These are phyloP conservation scores for Ichneumoninae sp. DNA, from an alignment of 2,888 invertebrate genomes.

Conservation along the genomic window DNA sequence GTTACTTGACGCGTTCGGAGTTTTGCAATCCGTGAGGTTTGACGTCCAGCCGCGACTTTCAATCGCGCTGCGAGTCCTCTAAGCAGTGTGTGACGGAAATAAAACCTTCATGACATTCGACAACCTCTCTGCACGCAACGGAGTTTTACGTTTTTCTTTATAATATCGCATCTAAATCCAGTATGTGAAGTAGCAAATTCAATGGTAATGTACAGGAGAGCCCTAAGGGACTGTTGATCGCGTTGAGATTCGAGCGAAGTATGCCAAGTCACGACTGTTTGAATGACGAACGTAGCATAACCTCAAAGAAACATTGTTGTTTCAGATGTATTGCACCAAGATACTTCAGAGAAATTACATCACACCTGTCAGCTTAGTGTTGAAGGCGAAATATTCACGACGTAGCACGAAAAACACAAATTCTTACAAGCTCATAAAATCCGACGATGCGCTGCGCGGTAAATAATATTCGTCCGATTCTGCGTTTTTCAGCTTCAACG, in stretches of 20 bases:
- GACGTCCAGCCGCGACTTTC: conserved; percentile 1
- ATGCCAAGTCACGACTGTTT: background rate
- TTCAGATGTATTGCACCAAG: conserved; percentile 81
- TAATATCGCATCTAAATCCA: conserved; percentile 58
- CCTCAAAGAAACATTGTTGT: conserved; percentile 53
- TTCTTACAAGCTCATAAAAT: conserved; percentile 77
- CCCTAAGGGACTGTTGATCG: background rate
- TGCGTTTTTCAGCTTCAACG: background rate
- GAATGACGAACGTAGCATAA: conserved; percentile 55
- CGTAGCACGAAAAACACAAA: conserved; percentile 79
- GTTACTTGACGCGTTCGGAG: too few species aligned
- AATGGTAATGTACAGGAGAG: conserved; percentile 48
- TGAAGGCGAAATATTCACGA: conserved; percentile 78
- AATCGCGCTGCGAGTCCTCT: conserved; percentile 3
- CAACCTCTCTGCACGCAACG: conserved; percentile 48
- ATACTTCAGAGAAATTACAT: conserved; percentile 75
- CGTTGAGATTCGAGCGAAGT: background rate
- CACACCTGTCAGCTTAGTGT: conserved; percentile 72
- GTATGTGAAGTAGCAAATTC: conserved; percentile 65
- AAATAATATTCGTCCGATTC: conserved; percentile 44
- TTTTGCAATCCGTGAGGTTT: background rate
- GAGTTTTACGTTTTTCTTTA: conserved; percentile 38
- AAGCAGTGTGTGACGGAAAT: conserved; percentile 51
- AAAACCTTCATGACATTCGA: conserved; percentile 67
- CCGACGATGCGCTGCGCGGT: conserved; percentile 77